A percentile compares a stretch with the other conserved stretches of the same genome.
phyloP scores from a whole-genome alignment of 1,140 invertebrate genomes.

The Apocrypta bakeri region DNA sequence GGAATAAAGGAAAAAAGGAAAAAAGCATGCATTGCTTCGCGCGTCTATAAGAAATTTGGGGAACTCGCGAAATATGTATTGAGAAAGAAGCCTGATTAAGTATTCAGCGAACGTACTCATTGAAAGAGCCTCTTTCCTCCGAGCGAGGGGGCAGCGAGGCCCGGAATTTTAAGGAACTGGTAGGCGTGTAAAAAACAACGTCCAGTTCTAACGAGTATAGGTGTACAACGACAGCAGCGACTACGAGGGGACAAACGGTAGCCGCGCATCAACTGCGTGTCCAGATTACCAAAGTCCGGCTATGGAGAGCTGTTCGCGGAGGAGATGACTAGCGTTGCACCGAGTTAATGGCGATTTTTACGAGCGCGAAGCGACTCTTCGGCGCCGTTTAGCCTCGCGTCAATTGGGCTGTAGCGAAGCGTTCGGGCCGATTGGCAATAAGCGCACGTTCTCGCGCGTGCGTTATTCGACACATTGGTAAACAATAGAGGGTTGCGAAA shows the following conservation, averaged over 20 bases:
- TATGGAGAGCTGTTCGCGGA: background rate
- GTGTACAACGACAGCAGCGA: too few relatives aligned
- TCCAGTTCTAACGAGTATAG: conserved; percentile 11
- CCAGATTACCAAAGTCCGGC: background rate
- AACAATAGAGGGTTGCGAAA: too few relatives aligned
- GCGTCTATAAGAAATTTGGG: conserved; percentile 22
- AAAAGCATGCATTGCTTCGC: background rate
- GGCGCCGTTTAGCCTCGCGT: background rate
- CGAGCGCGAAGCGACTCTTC: background rate
- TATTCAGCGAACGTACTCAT: conserved; percentile 21
- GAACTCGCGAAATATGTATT: conserved; percentile 24
- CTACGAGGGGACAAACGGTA: too few relatives aligned
- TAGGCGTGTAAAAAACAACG: background rate
- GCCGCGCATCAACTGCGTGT: conserved; percentile 23
- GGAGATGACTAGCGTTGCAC: background rate
- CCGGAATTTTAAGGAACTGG: conserved; percentile 34
- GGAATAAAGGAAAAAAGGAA: too few relatives aligned
- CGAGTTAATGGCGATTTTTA: conserved; percentile 22
- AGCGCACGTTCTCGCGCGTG: background rate
- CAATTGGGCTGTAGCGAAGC: background rate
- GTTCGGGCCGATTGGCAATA: background rate
- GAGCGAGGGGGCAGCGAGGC: background rate
- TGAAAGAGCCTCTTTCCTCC: background rate
- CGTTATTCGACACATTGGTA: conserved; percentile 30
- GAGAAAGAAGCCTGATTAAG: background rate